Conservation (phyloP, 2,888 invertebrate genomes). For the Pyrochroa serraticornis region DNA sequence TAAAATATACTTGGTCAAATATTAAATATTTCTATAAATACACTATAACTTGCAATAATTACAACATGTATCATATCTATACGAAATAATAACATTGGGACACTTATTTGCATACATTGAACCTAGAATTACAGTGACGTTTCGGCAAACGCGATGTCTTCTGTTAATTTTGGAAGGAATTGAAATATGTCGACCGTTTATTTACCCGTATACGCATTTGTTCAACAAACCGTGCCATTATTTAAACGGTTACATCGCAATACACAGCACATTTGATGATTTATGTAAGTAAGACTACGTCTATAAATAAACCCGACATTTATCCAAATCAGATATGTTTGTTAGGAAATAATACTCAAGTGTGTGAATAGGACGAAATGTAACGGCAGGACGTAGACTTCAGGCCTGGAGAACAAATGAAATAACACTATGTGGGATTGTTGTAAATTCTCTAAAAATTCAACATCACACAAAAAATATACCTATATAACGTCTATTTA, state of each 20-base stretch:
- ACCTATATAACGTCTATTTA: too few species aligned
- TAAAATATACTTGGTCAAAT: constrained; percentile 39
- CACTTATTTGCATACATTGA: too few species aligned
- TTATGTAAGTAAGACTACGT: constrained; percentile 14
- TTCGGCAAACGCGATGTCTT: too few species aligned
- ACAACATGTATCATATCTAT: constrained; percentile 29
- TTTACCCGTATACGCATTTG: constrained; percentile 1
- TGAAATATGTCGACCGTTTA: constrained; percentile 2
- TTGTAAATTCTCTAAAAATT: too few species aligned
- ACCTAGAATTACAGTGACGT: too few species aligned
- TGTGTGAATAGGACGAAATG: too few species aligned
- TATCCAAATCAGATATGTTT: constrained; percentile 8
- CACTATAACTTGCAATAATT: constrained; percentile 38
- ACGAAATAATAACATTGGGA: too few species aligned
- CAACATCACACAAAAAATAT: too few species aligned
- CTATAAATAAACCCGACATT: constrained; percentile 29
- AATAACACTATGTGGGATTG: too few species aligned
- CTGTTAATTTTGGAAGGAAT: constrained; percentile 1
- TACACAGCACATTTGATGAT: constrained; percentile 46
- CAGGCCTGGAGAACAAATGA: too few species aligned
- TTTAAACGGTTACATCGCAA: constrained; percentile 21
- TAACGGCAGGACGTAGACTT: too few species aligned
- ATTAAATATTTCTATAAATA: constrained; percentile 45
- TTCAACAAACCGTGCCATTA: neutral
- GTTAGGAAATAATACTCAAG: neutral